phyloP scores from a whole-genome alignment of 1,140 invertebrate genomes.

The Gonatopus flavifemur region DNA sequence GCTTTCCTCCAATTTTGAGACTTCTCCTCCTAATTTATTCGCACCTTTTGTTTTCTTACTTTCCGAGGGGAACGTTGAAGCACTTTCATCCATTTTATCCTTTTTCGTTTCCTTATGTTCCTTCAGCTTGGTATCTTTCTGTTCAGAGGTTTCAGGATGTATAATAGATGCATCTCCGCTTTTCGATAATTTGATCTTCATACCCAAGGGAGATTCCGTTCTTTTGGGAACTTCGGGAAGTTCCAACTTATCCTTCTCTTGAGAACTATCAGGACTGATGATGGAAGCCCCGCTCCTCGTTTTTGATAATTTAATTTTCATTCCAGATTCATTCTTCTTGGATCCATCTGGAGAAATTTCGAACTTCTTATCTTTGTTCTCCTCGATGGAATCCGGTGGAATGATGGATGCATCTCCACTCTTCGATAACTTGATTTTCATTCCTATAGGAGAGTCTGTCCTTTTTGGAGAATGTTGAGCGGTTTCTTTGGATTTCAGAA shows the following conservation, averaged over 20 bases:
- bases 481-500: conserved; percentile 4
- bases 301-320: conserved; percentile 50
- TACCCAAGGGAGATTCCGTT: conserved; percentile 39
- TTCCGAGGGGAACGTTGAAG: neutral
- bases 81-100: conserved; percentile 2
- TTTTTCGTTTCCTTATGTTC: conserved; percentile 20
- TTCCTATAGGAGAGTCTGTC: conserved; percentile 38
- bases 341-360: conserved; percentile 31
- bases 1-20: conserved; percentile 3
- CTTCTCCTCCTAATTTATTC: conserved; percentile 9
- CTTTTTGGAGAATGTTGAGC: conserved; percentile 12
- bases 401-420: conserved; percentile 40
- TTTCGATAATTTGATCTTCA: conserved; percentile 40
- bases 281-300: conserved; percentile 40
- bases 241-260: conserved; percentile 40
- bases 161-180: conserved; percentile 38
- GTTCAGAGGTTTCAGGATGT: conserved; percentile 28
- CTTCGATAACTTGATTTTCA: conserved; percentile 44
- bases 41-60: conserved; percentile 18
- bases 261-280: conserved; percentile 27
- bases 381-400: conserved; percentile 14
- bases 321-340: conserved; percentile 45
- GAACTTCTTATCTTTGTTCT: conserved; percentile 29
- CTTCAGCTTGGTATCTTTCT: conserved; percentile 27
- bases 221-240: conserved; percentile 31